Percentiles rank a stretch among this genome's conserved stretches.
Evolutionary conservation across 2,888 invertebrate genomes (phyloP).

Genomic region (Melanostoma mellinum): DNA sequence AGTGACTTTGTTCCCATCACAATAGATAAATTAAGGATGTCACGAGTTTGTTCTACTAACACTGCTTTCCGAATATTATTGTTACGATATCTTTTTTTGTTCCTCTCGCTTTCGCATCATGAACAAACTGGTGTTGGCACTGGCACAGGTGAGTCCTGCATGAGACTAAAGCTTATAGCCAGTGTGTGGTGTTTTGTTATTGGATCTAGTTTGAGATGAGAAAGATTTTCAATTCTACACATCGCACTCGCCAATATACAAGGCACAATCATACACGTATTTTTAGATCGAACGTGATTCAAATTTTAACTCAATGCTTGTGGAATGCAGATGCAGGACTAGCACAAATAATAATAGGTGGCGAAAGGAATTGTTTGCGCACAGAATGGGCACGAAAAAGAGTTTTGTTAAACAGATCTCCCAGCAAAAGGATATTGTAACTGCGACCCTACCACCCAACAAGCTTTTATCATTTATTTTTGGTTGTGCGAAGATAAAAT

Average conservation of each 20-base stretch:
- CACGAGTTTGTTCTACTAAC: slow-evolving; percentile 35
- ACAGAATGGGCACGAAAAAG: slow-evolving; percentile 28
- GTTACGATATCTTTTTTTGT: slow-evolving; percentile 19
- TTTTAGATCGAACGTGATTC: slow-evolving; percentile 70
- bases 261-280: slow-evolving; percentile 55
- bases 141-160: slow-evolving; percentile 39
- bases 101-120: not conserved
- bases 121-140: not conserved
- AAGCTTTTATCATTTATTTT: too few species aligned
- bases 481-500: too few species aligned
- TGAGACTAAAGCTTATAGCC: not conserved
- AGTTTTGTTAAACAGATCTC: slow-evolving; percentile 28
- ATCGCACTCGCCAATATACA: slow-evolving; percentile 34
- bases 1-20: slow-evolving; percentile 38
- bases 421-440: slow-evolving; percentile 1
- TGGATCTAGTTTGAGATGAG: slow-evolving; percentile 41
- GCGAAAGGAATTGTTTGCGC: slow-evolving; percentile 62
- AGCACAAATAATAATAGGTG: slow-evolving; percentile 56
- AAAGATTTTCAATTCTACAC: slow-evolving; percentile 56
- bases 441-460: not conserved
- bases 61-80: slow-evolving; percentile 32
- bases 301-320: slow-evolving; percentile 57
- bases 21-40: slow-evolving; percentile 33
- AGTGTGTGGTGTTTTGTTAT: slow-evolving; percentile 24
- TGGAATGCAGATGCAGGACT: slow-evolving; percentile 60